Evolutionary conservation across 35 echinoderm and acorn worm species (phyloP).

Genomic region (Heliocidaris erythrogramma): DNA sequence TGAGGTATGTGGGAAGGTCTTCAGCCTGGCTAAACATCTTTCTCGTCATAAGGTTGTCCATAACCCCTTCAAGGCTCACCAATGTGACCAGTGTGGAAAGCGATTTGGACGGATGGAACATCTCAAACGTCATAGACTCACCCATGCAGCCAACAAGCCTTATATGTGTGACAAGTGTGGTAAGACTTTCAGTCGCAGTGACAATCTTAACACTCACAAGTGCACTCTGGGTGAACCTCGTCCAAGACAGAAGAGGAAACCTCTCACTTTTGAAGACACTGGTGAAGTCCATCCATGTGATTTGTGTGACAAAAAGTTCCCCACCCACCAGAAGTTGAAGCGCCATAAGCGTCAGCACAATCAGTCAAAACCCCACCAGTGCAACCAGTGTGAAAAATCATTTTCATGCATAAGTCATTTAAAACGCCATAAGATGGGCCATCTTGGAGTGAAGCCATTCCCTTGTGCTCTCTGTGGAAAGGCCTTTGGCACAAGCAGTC

Average conservation of each 20-base stretch:
- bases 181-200: conserved; percentile 38
- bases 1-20: conserved; percentile 47
- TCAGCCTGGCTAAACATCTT: conserved; percentile 40
- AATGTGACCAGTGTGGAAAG: conserved; percentile 40
- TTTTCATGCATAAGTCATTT: conserved; percentile 38
- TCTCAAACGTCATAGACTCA: conserved; percentile 17
- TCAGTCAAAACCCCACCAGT: conserved; percentile 27
- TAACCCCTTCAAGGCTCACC: conserved; percentile 21
- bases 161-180: conserved; percentile 47
- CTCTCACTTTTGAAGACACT: conserved; percentile 5
- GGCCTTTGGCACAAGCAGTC: conserved; percentile 32
- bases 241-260: conserved; percentile 37
- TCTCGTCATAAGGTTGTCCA: conserved; percentile 40
- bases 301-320: conserved; percentile 23
- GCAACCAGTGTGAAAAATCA: conserved; percentile 54
- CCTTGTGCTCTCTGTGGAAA: conserved; percentile 25
- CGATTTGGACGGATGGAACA: conserved; percentile 20
- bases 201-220: conserved; percentile 37
- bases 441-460: conserved; percentile 31
- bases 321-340: conserved; percentile 41
- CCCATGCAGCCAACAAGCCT: conserved; percentile 44
- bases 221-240: conserved; percentile 4
- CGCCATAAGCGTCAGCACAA: conserved; percentile 21
- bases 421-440: conserved; percentile 38
- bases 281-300: conserved; percentile 32